A percentile compares a stretch with the other conserved stretches of the same genome.
Conservation (phyloP, 2,797 vertebrate species). For the Gallinago solitaria region DNA sequence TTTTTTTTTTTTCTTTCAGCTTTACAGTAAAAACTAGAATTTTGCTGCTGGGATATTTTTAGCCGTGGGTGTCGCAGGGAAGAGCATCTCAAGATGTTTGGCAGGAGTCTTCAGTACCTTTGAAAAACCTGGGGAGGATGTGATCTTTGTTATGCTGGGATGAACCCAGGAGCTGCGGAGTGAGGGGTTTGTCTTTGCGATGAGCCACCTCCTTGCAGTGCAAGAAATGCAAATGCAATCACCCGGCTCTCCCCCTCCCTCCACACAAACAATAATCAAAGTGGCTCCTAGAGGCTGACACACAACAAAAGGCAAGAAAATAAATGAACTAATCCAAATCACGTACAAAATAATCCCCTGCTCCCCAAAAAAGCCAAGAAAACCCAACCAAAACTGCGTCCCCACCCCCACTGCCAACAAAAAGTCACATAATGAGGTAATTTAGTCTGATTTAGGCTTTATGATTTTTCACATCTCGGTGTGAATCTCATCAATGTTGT, state of each 20-base stretch:
- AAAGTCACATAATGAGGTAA: background rate
- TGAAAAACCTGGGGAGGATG: background rate
- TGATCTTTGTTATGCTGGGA: background rate
- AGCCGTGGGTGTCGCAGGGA: background rate
- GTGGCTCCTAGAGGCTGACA: background rate
- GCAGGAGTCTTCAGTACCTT: background rate
- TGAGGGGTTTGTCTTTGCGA: background rate
- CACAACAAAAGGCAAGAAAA: background rate
- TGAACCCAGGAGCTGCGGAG: background rate
- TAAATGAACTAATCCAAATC: background rate
- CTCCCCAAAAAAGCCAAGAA: background rate
- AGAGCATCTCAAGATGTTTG: background rate
- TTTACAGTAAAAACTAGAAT: background rate
- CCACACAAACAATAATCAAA: background rate
- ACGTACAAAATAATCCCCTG: background rate
- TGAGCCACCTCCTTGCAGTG: background rate
- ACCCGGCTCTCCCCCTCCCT: background rate
- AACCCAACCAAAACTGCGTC: background rate
- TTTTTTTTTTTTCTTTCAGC: background rate
- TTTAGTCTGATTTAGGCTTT: background rate
- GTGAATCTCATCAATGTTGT: background rate
- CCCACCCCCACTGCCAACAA: accelerated
- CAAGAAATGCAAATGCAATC: constrained; percentile 16
- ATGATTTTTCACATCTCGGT: background rate
- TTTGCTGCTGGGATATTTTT: background rate